phyloP scores from a whole-genome alignment of 1,140 invertebrate genomes.

The Halyomorpha halys region DNA sequence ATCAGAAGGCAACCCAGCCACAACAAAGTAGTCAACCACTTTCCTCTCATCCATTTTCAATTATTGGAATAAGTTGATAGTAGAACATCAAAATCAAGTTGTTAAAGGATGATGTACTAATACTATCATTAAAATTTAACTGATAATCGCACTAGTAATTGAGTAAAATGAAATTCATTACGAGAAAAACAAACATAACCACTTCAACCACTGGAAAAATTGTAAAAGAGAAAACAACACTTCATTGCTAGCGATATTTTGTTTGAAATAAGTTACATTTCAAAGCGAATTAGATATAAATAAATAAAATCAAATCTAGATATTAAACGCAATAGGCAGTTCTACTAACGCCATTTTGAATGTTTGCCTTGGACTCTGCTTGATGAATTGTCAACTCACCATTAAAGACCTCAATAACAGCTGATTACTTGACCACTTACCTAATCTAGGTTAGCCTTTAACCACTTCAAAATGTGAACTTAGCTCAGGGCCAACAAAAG shows the following conservation, averaged over 20 bases:
- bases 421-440: not conserved
- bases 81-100: conserved; percentile 6
- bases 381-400: conserved; percentile 13
- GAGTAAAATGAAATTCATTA: too few species aligned
- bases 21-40: conserved; percentile 92
- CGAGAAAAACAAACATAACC: too few species aligned
- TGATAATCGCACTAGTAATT: too few species aligned
- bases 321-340: too few species aligned
- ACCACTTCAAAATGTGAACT: conserved; percentile 5
- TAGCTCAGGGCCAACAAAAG: not conserved
- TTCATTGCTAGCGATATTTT: too few species aligned
- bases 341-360: conserved; percentile 18
- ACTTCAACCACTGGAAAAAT: too few species aligned
- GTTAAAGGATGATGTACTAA: too few species aligned
- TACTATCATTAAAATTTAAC: too few species aligned
- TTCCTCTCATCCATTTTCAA: conserved; percentile 62
- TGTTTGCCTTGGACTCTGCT: conserved; percentile 14
- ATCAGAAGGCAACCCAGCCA: conserved; percentile 82
- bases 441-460: not conserved
- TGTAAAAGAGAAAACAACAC: too few species aligned
- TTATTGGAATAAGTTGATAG: not conserved
- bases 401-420: not conserved
- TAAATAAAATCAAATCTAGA: too few species aligned
- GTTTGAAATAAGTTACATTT: too few species aligned
- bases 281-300: too few species aligned